Conservation (phyloP, 1,140 invertebrate species). For the Lasioglossum albipes region DNA sequence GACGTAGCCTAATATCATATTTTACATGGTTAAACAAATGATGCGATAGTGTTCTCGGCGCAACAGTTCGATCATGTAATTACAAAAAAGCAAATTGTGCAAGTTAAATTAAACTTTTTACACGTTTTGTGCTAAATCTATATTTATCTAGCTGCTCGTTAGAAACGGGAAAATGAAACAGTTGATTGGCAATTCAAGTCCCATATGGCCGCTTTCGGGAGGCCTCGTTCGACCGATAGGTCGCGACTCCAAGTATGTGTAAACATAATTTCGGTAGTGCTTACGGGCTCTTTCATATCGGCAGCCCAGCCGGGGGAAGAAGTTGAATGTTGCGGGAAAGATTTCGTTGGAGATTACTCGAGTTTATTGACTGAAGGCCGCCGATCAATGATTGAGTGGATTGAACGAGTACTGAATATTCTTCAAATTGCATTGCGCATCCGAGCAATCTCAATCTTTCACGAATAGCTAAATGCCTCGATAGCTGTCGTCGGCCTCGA, state of each 20-base stretch:
- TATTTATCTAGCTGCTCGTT: no score
- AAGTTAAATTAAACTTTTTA: no score
- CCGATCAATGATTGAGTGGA: conserved; percentile 50
- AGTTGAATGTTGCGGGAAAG: conserved; percentile 9
- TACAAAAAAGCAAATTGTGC: no score
- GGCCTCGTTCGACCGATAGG: conserved; percentile 52
- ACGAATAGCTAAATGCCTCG: neutral
- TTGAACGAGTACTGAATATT: conserved; percentile 40
- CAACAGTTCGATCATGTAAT: no score
- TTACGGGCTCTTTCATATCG: conserved; percentile 26
- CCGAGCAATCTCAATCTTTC: conserved; percentile 19
- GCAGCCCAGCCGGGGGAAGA: neutral
- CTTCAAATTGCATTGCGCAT: conserved; percentile 13
- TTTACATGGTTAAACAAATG: no score
- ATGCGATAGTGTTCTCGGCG: no score
- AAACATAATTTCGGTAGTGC: conserved; percentile 67
- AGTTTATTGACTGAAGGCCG: neutral
- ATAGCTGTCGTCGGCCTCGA: neutral
- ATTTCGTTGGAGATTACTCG: conserved; percentile 34
- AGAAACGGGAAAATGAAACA: no score
- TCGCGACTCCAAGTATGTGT: conserved; percentile 51
- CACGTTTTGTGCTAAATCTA: no score
- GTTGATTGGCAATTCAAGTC: no score
- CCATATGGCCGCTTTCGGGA: neutral
- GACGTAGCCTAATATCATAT: no score